Evolutionary conservation across 2,113 vertebrate genomes (phyloP).

Genomic region (Microtus ochrogaster): DNA sequence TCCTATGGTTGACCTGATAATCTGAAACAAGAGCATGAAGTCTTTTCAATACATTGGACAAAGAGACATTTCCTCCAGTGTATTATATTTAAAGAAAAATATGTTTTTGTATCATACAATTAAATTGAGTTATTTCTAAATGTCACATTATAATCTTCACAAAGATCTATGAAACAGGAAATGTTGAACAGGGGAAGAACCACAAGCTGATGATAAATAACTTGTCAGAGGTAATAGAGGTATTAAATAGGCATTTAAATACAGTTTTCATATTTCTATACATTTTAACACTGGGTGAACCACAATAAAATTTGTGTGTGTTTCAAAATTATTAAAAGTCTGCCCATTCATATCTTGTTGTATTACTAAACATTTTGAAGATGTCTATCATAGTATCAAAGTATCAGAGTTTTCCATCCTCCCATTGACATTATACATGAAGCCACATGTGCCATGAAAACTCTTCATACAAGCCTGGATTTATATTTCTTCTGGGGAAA

Average conservation of each 20-base stretch:
- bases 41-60: neutral
- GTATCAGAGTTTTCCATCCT: neutral
- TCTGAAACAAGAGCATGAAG: neutral
- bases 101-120: neutral
- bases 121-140: neutral
- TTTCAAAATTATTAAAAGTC: conserved; percentile 14
- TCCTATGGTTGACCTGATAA: neutral
- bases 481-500: neutral
- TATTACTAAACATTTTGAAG: neutral
- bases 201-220: neutral
- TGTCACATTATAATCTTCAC: neutral
- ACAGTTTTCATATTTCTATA: neutral
- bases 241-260: neutral
- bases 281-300: neutral
- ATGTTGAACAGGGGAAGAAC: neutral
- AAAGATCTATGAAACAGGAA: neutral
- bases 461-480: neutral
- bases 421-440: neutral
- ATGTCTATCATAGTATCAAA: neutral
- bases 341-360: neutral
- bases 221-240: neutral
- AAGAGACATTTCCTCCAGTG: neutral
- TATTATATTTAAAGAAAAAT: neutral
- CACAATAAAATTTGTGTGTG: neutral
- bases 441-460: neutral